Percentiles rank a stretch among this genome's conserved stretches.
Evolutionary conservation across 2,113 vertebrate genomes (phyloP).

Genomic region (Chamaea fasciata): DNA sequence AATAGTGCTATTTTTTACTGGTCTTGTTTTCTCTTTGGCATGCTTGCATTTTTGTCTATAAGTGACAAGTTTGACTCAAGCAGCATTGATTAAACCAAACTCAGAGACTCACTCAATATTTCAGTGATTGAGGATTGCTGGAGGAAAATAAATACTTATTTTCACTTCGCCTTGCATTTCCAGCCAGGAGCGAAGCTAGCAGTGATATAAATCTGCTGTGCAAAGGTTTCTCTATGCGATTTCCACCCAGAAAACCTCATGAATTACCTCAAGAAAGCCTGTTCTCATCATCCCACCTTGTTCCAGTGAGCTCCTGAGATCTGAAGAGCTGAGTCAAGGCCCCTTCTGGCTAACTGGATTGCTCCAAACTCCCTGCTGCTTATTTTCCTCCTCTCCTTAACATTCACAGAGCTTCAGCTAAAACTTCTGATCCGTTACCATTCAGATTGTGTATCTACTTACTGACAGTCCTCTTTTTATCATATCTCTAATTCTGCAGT

Average conservation of each 20-base stretch:
- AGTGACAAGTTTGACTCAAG: conserved; percentile 1
- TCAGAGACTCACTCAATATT: conserved; percentile 16
- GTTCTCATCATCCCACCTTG: neutral
- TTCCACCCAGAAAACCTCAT: neutral
- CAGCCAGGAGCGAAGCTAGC: neutral
- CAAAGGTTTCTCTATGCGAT: neutral
- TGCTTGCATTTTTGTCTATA: neutral
- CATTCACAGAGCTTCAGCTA: neutral
- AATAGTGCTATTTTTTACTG: neutral
- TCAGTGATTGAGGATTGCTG: neutral
- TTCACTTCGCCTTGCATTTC: neutral
- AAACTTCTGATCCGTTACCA: neutral
- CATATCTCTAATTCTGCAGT: neutral
- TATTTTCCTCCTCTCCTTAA: neutral
- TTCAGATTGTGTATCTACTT: neutral
- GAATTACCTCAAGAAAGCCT: neutral
- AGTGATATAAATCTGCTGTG: neutral
- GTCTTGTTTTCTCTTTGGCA: neutral
- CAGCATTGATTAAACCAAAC: conserved; percentile 23
- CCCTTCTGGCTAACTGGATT: neutral
- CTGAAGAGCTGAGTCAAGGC: neutral
- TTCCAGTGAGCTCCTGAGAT: neutral
- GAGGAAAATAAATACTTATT: neutral
- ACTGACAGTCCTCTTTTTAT: neutral
- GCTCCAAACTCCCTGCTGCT: neutral